Evolutionary conservation across 2,113 vertebrate species (phyloP).

Genomic region (Cyprinus carpio): DNA sequence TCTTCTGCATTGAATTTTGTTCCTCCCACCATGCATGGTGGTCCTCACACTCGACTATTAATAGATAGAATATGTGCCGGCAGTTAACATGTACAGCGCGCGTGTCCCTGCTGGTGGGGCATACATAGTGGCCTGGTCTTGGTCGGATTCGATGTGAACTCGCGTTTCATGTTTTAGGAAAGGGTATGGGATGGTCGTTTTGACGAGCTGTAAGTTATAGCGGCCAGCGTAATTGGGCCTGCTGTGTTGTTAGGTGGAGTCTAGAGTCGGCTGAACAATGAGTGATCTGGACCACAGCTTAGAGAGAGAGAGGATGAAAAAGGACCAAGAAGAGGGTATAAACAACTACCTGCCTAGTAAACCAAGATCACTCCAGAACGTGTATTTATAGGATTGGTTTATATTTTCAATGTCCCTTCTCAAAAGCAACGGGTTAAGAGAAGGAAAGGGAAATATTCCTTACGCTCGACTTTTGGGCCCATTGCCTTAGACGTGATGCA

Average conservation of each 20-base stretch:
- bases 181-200: conserved; percentile 54
- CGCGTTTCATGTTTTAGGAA: no score
- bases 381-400: conserved; percentile 60
- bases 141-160: no score
- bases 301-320: conserved; percentile 20
- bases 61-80: no score
- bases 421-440: conserved; percentile 67
- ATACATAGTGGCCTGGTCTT: no score
- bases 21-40: conserved; percentile 55
- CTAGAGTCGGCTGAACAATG: conserved; percentile 58
- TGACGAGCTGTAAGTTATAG: conserved; percentile 59
- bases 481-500: no score
- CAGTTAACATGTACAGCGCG: no score
- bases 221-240: conserved; percentile 53
- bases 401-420: conserved; percentile 1
- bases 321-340: conserved; percentile 40
- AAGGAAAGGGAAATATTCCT: conserved; percentile 67
- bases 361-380: conserved; percentile 59
- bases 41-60: no score
- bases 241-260: conserved; percentile 62
- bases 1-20: conserved; percentile 60
- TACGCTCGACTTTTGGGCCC: conserved; percentile 72
- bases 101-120: no score
- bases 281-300: conserved; percentile 56
- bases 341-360: conserved; percentile 69